phyloP scores from a whole-genome alignment of 2,113 vertebrate genomes.

The Mesocricetus auratus region DNA sequence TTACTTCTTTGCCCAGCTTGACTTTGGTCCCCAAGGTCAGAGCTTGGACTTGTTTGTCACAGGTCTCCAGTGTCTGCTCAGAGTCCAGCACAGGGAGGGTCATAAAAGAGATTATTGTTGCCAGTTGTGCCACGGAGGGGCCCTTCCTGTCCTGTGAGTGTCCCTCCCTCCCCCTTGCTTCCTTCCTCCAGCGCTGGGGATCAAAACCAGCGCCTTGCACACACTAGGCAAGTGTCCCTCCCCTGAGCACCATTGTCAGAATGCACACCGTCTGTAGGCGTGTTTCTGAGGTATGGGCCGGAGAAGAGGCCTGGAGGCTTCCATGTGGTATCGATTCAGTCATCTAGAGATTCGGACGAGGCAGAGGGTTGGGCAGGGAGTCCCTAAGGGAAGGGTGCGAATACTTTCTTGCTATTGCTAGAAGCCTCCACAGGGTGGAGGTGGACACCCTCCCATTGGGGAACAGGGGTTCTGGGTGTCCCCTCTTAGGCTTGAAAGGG shows the following conservation, averaged over 20 bases:
- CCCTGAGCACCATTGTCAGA: not conserved
- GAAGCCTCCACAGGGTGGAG: no score
- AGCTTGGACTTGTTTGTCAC: not conserved
- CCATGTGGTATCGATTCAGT: not conserved
- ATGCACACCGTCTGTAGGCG: not conserved
- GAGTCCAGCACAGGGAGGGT: not conserved
- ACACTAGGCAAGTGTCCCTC: not conserved
- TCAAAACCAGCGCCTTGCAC: not conserved
- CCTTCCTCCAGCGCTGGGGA: not conserved
- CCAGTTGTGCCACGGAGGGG: fast-evolving
- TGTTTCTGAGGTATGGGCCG: not conserved
- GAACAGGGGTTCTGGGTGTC: not conserved
- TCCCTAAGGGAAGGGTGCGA: not conserved
- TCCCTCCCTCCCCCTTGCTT: not conserved
- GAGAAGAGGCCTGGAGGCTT: not conserved
- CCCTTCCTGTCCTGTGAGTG: not conserved
- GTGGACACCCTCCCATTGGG: not conserved
- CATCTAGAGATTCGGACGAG: not conserved
- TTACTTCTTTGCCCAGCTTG: not conserved
- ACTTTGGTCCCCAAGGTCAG: not conserved
- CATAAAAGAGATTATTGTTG: no score
- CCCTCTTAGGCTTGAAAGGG: not conserved
- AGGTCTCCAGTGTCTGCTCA: no score
- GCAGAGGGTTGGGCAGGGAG: not conserved
- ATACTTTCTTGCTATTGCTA: not conserved